Conservation (phyloP, 2,888 invertebrate genomes). For the Nasonovia ribisnigri region DNA sequence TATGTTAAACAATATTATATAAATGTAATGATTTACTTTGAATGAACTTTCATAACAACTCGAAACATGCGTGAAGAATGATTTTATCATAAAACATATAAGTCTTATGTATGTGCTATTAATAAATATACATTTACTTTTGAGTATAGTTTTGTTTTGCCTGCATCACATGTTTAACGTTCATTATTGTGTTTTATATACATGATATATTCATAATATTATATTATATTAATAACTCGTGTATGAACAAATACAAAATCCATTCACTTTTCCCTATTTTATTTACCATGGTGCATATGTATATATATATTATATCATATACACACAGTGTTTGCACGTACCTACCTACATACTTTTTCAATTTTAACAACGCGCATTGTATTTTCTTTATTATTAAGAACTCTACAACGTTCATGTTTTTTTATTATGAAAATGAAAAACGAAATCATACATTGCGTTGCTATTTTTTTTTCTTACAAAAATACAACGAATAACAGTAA, state of each 20-base stretch:
- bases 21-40: not conserved
- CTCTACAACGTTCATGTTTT: not conserved
- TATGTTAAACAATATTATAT: not conserved
- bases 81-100: not conserved
- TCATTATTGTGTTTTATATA: not conserved
- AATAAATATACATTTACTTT: not conserved
- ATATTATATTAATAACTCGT: not conserved
- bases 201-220: not conserved
- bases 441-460: not conserved
- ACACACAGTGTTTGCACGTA: not conserved
- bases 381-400: not conserved
- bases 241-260: not conserved
- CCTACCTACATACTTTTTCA: not conserved
- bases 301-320: not conserved
- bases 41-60: not conserved
- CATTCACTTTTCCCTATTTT: not conserved
- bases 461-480: not conserved
- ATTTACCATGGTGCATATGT: not conserved
- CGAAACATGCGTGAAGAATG: not conserved
- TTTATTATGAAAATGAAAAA: not conserved
- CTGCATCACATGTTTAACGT: not conserved
- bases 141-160: not conserved
- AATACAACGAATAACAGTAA: not conserved
- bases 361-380: not conserved
- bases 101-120: not conserved